Base-by-base conservation (phyloP, 2,113 vertebrate genomes). In the Syngnathus typhle region DNA sequence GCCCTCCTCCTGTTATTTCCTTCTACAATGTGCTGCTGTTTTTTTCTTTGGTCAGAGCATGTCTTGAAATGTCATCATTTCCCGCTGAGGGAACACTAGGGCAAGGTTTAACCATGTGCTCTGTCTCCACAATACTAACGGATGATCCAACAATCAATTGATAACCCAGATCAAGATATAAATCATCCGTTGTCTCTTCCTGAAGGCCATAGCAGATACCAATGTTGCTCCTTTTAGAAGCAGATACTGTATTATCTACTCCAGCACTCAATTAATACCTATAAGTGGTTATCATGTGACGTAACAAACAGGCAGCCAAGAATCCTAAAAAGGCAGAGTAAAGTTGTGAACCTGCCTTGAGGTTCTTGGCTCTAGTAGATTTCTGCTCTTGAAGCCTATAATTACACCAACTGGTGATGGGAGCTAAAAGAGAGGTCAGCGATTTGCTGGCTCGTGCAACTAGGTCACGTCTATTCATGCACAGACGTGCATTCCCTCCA, bases 11-110 rank as follows among this genome's bases (percentile, higher is more conserved):
- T 27, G 19, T 65, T 58, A 62, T 41, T 61, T 66, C 19, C 10
- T 63, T 73, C 66, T 59, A 16, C 56, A 21, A 19, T 58, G 46
- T 58, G n/a, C 11, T 32, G 12, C 32, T 49, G 21, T 49, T 65
- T 65, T 63, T 44, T 75, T 84, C 74, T 70, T 56, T 4, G 49
- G 73, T 76, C 69, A 37, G 12, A 65, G 70, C 51, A 60, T n/a
- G 60, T 86, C 87, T 88, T 87, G 87, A 87, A 90, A 88, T 85
- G 64, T 89, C 81, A 89, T 73, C 70, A 38, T 70, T 70, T 79
- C 75, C 68, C 56, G 12, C 44, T 64, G 70, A 69, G 19, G 18
- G 21, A 67, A 36, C 67, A 65, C 7, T 6, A 60, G 10, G 39
- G 32, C 5, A 23, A 56, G 4, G 12, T 32, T 6, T 58, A 59